phyloP scores from a whole-genome alignment of 2,888 invertebrate genomes.

The Holacanthella duospinosa region DNA sequence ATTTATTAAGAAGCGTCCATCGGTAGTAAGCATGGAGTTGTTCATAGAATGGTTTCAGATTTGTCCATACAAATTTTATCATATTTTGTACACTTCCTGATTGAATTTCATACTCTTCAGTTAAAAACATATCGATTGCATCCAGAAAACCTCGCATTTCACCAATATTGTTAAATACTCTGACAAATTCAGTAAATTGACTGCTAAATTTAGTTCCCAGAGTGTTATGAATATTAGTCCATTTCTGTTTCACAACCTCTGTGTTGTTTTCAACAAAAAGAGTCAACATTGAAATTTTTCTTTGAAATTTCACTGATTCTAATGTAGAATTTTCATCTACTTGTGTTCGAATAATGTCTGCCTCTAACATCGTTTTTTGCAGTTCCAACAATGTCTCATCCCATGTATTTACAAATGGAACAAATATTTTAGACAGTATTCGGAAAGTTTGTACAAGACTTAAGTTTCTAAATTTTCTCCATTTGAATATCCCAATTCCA shows the following conservation, averaged over 20 bases:
- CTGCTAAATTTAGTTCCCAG: not conserved
- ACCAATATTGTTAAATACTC: not conserved
- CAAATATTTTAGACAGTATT: not conserved
- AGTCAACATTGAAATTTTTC: not conserved
- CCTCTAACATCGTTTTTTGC: not conserved
- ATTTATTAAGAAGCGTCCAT: not conserved
- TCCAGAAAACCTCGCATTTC: not conserved
- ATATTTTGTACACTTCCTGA: not conserved
- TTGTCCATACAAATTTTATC: not conserved
- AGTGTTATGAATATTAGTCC: not conserved
- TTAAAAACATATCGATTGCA: not conserved
- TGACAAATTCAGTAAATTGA: not conserved
- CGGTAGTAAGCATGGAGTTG: not conserved
- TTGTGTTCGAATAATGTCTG: not conserved
- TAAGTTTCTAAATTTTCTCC: not conserved
- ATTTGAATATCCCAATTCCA: not conserved
- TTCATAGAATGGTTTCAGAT: not conserved
- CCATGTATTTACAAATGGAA: not conserved
- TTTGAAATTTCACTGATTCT: not conserved
- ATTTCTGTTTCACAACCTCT: not conserved
- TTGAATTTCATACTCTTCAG: not conserved
- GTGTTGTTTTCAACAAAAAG: not conserved
- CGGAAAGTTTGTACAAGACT: not conserved
- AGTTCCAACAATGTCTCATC: not conserved
- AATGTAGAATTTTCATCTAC: not conserved